These are phyloP conservation scores for Lepidochrysops patricia DNA, from an alignment of 2,888 invertebrate genomes.

Conservation along the genomic window DNA sequence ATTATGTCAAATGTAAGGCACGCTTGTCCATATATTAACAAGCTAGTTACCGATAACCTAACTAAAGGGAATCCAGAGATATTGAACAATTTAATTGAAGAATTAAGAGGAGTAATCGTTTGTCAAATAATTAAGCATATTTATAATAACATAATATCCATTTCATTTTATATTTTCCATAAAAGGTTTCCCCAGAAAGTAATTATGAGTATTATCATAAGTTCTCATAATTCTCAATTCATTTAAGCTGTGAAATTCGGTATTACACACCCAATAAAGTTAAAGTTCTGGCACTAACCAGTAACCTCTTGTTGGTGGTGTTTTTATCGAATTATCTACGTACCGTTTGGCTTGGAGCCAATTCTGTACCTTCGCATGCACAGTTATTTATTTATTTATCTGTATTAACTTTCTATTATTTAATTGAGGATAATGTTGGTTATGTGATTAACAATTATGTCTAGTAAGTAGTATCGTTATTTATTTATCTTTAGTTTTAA, in stretches of 20 bases:
- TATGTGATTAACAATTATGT: no score
- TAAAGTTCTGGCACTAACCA: slow-evolving; percentile 30
- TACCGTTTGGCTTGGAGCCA: slow-evolving; percentile 44
- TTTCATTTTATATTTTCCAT: neutral
- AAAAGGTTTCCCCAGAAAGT: neutral
- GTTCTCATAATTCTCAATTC: neutral
- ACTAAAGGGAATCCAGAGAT: no score
- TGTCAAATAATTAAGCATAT: no score
- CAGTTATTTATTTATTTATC: slow-evolving; percentile 6
- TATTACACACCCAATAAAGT: slow-evolving; percentile 16
- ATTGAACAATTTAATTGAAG: no score
- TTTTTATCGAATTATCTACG: slow-evolving; percentile 69
- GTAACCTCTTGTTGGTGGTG: slow-evolving; percentile 31
- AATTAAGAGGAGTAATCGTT: no score
- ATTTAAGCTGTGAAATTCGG: slow-evolving; percentile 19
- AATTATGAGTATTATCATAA: neutral
- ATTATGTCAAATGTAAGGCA: no score
- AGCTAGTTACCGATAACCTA: no score
- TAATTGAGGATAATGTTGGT: no score
- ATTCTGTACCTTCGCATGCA: slow-evolving; percentile 27
- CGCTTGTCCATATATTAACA: no score
- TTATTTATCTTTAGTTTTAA: no score
- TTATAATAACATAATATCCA: neutral
- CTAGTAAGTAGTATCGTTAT: no score
- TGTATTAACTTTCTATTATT: no score